Evolutionary conservation across 2,888 invertebrate species (phyloP), one percentile per base, ranked within the genome.

Genomic region (Drosophila nr. fundita): DNA sequence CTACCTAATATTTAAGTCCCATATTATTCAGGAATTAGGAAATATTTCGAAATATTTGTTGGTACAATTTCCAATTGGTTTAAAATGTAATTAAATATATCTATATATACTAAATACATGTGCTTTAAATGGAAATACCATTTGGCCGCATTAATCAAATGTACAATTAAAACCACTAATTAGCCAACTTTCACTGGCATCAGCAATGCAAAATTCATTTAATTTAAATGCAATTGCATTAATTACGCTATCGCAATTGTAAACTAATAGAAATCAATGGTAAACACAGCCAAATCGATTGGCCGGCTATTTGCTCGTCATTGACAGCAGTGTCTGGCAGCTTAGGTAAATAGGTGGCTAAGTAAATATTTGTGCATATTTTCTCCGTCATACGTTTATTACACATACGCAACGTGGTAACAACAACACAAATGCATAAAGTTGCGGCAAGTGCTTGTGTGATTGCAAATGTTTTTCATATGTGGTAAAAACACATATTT

Each of bases 331-430:
- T 57, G 40, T 54, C 62, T 60, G 49, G 50, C 62, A 61, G 61
- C 68, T 68, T 57, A 52, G 49, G 57, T 57, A 68, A 73, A 77
- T 68, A 68, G 45, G 42, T 30, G 38, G 18, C 0, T 50, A 42
- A 36, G 34, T 59, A 85, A 89, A 85, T 73, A 85, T 81, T 73
- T 89, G 68, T 48, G 36, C 66, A 76, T 60, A 65, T 76, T 78
- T 84, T 63, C 64, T 60, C 64, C 66, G 70, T 60, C 61, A 76
- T 63, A 74, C 55, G 64, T 72, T 55, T 63, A 70, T 78, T 75
- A 65, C 76, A 73, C 76, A 85, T 76, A 78, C 80, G 80, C 66
- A 71, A 42, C 48, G 63, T 76, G 54, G 66, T 48, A 58, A 30
- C 21, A 66, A 34, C 68, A 48, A 54, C 65, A 55, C 57, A 27